A percentile compares a stretch with the other conserved stretches of the same genome.
Conservation (phyloP, 2,113 vertebrate genomes). For the Poicephalus gulielmi region DNA sequence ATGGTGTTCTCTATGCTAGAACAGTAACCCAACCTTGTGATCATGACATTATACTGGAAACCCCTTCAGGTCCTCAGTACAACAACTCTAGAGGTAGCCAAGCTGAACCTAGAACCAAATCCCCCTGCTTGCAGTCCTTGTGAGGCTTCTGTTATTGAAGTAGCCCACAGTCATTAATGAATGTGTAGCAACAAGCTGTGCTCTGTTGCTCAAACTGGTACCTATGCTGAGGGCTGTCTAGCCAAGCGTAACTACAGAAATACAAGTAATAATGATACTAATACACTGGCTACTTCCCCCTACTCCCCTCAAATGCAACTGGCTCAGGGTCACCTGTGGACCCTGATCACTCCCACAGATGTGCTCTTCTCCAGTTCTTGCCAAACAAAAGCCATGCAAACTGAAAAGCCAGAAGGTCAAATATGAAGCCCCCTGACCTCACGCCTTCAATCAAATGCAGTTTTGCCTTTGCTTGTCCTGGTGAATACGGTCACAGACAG, state of each 20-base stretch:
- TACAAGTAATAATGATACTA: background rate
- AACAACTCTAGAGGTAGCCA: background rate
- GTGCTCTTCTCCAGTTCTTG: background rate
- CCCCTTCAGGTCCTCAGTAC: background rate
- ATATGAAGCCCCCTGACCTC: background rate
- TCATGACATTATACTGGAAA: background rate
- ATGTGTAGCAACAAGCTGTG: background rate
- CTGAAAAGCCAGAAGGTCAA: background rate
- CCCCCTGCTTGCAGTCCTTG: background rate
- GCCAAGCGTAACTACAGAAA: accelerated
- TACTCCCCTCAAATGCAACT: accelerated
- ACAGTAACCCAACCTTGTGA: background rate
- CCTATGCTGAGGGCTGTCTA: background rate
- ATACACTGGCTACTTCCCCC: background rate
- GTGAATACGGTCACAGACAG: accelerated
- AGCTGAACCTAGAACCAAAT: background rate
- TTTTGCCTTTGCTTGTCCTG: background rate
- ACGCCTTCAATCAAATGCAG: accelerated
- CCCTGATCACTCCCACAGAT: background rate
- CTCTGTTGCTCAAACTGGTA: background rate
- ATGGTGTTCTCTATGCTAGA: background rate
- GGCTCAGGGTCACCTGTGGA: background rate
- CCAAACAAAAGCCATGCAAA: background rate
- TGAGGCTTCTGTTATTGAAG: background rate
- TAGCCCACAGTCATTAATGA: background rate